Evolutionary conservation across 1,140 invertebrate species (phyloP).

Genomic region (Tetramorium simillimum): DNA sequence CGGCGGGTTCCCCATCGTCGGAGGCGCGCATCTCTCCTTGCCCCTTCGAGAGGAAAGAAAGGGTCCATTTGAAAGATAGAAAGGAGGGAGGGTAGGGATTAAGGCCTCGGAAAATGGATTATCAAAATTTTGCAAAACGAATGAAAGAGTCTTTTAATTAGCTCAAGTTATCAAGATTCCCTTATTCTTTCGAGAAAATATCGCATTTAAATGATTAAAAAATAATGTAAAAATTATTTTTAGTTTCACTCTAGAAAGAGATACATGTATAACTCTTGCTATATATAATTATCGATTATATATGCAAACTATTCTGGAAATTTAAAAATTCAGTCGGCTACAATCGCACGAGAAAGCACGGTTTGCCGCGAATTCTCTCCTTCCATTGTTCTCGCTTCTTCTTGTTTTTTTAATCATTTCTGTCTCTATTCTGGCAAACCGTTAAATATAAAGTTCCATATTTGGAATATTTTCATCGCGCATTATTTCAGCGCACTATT

Average conservation of each 20-base stretch:
- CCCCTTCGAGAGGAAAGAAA: not conserved
- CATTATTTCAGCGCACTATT: not conserved
- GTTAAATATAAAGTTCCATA: not conserved
- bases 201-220: not conserved
- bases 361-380: not conserved
- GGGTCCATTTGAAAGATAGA: not conserved
- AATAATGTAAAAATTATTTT: slow-evolving; percentile 1
- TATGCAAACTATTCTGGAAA: slow-evolving; percentile 2
- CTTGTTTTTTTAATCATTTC: not conserved
- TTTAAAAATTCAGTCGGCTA: not conserved
- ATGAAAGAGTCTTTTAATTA: not conserved
- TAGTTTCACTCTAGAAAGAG: not conserved
- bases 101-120: not conserved
- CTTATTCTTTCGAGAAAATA: not conserved
- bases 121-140: not conserved
- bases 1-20: not conserved
- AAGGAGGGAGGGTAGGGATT: not conserved
- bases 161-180: not conserved
- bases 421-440: not conserved
- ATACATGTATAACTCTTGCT: not conserved
- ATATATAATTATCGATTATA: not conserved
- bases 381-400: not conserved
- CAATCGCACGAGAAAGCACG: not conserved
- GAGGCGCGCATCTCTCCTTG: no score
- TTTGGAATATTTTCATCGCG: not conserved